Evolutionary conservation across 1,140 invertebrate genomes (phyloP), one percentile per base, ranked within the genome.

Genomic region (Zaprionus camerounensis): DNA sequence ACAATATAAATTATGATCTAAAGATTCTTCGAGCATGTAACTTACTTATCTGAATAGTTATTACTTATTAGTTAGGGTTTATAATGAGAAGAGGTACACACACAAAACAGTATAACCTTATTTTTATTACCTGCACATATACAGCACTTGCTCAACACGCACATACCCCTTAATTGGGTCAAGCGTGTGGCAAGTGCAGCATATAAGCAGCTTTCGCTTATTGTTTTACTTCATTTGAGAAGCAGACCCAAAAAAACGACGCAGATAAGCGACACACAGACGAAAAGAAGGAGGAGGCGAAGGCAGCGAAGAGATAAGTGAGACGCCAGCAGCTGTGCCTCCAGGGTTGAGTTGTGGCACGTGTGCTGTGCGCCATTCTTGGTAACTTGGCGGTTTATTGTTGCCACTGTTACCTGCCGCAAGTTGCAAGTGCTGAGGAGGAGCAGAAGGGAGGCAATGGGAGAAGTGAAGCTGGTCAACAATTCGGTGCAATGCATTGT

Each of bases 191-290:
- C 44, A 67, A 46, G 26, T 46, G 64, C 66, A 36, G 68, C 75
- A 73, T 65, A 62, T 78, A 78, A 80, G 78, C 69, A 63, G 78
- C 78, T 78, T 80, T 77, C 65, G 65, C 24, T 58, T 80, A 66
- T 44, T 77, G 69, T 65, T 69, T 65, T 72, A 64, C 69, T 72
- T 77, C 65, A 73, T 76, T 76, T 76, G 49, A 46, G 58, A 55
- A 22, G 20, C 56, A 38, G 31, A 57, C 26, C 38, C 55, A 22
- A 22, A 36, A 58, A 59, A 22, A 20, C 36, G 36, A 34, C 5
- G 28, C 31, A 41, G 24, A 15, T 28, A 34, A 9, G 24, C 0
- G 36, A 51, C 5, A 26, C 17, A 1, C 11, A 22, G 36, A 13
- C 12, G 20, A 2, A 15, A 9, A 28, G 26, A 62, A 28, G 12